Percentiles rank a stretch among this genome's conserved stretches.
These are phyloP conservation scores for Malachius bipustulatus DNA, from an alignment of 2,888 invertebrate genomes.

Conservation along the genomic window DNA sequence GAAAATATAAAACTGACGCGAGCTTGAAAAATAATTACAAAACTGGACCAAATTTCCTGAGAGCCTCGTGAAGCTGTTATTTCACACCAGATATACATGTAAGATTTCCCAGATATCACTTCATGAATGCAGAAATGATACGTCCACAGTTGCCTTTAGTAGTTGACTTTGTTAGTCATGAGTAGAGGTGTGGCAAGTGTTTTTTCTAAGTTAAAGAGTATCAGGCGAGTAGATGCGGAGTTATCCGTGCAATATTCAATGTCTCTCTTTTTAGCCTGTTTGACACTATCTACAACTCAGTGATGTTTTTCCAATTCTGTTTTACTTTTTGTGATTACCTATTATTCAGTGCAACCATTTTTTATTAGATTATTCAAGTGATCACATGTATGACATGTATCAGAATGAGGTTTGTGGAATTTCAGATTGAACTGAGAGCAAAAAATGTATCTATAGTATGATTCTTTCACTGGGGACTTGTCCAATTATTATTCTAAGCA, in stretches of 20 bases:
- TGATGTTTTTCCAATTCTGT: neutral
- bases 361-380: slow-evolving; percentile 2
- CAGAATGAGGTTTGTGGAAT: neutral
- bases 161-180: neutral
- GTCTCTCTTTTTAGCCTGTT: slow-evolving; percentile 1
- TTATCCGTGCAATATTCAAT: slow-evolving; percentile 2
- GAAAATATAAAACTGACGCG: neutral
- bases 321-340: slow-evolving; percentile 2
- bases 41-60: neutral
- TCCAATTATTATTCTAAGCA: slow-evolving; percentile 3
- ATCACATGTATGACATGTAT: slow-evolving; percentile 2
- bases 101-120: slow-evolving; percentile 3
- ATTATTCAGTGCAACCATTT: neutral
- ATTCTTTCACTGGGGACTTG: slow-evolving; percentile 1
- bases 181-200: slow-evolving; percentile 2
- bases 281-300: slow-evolving; percentile 1
- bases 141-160: slow-evolving; percentile 1
- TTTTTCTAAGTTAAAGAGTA: neutral
- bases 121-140: slow-evolving; percentile 2
- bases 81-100: slow-evolving; percentile 2
- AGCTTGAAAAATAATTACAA: neutral
- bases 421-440: slow-evolving; percentile 1
- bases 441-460: slow-evolving; percentile 2
- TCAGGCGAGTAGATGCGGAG: neutral
- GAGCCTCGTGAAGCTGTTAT: slow-evolving; percentile 3